phyloP scores from a whole-genome alignment of 2,888 invertebrate genomes.

The Thereva nobilitata region DNA sequence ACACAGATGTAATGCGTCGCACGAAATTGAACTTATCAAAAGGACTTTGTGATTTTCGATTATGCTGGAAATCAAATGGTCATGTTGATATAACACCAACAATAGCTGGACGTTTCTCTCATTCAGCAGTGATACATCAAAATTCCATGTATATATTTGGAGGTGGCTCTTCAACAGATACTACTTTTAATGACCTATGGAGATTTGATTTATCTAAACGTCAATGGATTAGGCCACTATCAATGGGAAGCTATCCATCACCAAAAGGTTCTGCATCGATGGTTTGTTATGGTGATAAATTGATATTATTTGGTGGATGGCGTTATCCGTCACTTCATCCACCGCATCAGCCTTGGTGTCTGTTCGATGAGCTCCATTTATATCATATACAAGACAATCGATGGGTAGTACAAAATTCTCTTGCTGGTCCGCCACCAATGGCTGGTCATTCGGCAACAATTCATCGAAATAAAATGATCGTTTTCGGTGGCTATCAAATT shows the following conservation, averaged over 20 bases:
- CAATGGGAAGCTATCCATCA: constrained; percentile 83
- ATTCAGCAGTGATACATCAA: constrained; percentile 81
- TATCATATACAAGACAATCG: constrained; percentile 80
- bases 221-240: constrained; percentile 81
- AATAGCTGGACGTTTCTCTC: constrained; percentile 91
- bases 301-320: constrained; percentile 94
- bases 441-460: constrained; percentile 94
- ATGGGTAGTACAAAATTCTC: constrained; percentile 63
- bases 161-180: constrained; percentile 90
- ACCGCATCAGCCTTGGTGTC: constrained; percentile 79
- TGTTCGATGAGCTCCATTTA: constrained; percentile 90
- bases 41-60: constrained; percentile 75
- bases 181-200: constrained; percentile 97
- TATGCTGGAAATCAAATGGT: constrained; percentile 72
- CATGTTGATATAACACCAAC: constrained; percentile 65
- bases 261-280: constrained; percentile 95
- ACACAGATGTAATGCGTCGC: constrained; percentile 77
- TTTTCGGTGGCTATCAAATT: constrained; percentile 73
- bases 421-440: constrained; percentile 59
- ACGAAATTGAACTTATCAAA: constrained; percentile 74
- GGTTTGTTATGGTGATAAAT: constrained; percentile 80
- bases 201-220: constrained; percentile 83
- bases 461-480: constrained; percentile 78
- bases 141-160: constrained; percentile 95
- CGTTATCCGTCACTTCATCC: constrained; percentile 88